Evolutionary conservation across 2,888 invertebrate species (phyloP).

Genomic region (Xestia sexstrigata): DNA sequence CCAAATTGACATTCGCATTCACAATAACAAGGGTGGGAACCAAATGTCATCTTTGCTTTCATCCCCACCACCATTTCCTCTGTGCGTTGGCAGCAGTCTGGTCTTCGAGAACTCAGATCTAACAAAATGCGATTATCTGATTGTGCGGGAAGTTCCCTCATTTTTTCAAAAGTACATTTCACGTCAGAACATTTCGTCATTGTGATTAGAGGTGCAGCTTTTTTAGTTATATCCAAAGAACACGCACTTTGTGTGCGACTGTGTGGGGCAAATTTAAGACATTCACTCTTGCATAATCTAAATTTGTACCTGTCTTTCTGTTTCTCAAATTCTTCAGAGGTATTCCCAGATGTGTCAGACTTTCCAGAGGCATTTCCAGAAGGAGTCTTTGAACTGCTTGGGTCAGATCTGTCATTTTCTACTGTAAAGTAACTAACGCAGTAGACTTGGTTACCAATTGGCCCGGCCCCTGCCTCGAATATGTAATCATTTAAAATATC

Average conservation of each 20-base stretch:
- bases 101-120: conserved; percentile 71
- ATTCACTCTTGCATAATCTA: conserved; percentile 71
- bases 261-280: conserved; percentile 63
- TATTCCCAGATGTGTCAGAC: conserved; percentile 17
- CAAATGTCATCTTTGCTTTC: conserved; percentile 75
- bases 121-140: conserved; percentile 77
- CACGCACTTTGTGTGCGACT: conserved; percentile 64
- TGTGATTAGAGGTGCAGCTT: conserved; percentile 59
- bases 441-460: conserved; percentile 76
- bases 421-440: conserved; percentile 84
- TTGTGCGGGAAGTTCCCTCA: conserved; percentile 69
- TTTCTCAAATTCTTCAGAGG: conserved; percentile 59
- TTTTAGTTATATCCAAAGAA: conserved; percentile 74
- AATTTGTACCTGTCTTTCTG: conserved; percentile 65
- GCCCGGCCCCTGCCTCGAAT: conserved; percentile 71
- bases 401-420: conserved; percentile 70
- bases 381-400: conserved; percentile 22
- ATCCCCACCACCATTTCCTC: conserved; percentile 76
- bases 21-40: conserved; percentile 81
- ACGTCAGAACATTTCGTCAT: no score
- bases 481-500: conserved; percentile 80
- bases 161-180: conserved; percentile 71
- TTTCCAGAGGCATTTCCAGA: neutral
- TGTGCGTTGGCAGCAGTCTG: conserved; percentile 72
- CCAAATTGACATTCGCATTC: conserved; percentile 85